Evolutionary conservation across 2,113 vertebrate genomes (phyloP).

Genomic region (Pelobates fuscus): DNA sequence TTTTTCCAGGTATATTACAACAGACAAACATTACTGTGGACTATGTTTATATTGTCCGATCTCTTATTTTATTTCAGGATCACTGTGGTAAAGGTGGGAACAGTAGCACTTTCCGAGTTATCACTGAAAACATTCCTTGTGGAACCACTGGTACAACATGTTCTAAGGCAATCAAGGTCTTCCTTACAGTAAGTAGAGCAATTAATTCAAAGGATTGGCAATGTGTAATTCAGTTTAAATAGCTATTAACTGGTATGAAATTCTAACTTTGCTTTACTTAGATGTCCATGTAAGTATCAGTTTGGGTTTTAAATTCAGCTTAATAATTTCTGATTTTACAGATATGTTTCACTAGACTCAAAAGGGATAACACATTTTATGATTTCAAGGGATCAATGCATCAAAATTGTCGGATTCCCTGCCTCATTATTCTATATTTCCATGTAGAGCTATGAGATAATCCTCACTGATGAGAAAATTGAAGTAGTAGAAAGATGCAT

Average conservation of each 20-base stretch:
- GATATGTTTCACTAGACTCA: no score
- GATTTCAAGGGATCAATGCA: no score
- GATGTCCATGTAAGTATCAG: no score
- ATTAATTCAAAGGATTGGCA: constrained; percentile 65
- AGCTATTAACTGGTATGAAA: no score
- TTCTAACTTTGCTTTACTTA: no score
- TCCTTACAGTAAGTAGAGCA: constrained; percentile 74
- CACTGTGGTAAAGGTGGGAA: constrained; percentile 66
- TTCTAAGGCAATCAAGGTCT: constrained; percentile 90
- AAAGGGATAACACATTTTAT: no score
- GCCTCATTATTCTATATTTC: background rate
- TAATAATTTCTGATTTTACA: no score
- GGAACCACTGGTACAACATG: constrained; percentile 89
- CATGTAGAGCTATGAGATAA: constrained; percentile 79
- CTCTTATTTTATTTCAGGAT: constrained; percentile 68
- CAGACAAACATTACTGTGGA: no score
- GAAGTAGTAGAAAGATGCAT: constrained; percentile 69
- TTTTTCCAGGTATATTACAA: no score
- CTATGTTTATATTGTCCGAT: background rate
- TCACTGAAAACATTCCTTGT: constrained; percentile 90
- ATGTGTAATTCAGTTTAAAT: background rate
- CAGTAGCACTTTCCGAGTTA: constrained; percentile 77
- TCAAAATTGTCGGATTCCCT: no score
- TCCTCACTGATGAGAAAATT: constrained; percentile 74
- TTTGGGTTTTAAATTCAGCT: no score